Percentiles rank a stretch among this genome's conserved stretches.
Conservation (phyloP, 2,113 vertebrate species). For the Elanus axillaris region DNA sequence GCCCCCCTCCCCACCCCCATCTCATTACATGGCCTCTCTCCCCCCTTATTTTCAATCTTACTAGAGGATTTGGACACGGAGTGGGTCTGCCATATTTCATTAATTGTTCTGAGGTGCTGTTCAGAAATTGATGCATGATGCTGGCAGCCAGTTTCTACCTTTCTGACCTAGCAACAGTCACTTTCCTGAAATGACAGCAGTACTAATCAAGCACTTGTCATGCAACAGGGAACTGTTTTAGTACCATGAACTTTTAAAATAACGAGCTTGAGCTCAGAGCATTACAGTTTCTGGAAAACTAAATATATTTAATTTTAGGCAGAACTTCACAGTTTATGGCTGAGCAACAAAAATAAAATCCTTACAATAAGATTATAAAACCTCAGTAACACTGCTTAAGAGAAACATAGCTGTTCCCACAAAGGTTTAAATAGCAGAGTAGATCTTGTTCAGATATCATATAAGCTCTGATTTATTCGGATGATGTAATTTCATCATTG, state of each 20-base stretch:
- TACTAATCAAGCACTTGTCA: not conserved
- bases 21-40: not conserved
- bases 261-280: not conserved
- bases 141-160: not conserved
- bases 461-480: not conserved
- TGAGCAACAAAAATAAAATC: not conserved
- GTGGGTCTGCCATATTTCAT: fast-evolving
- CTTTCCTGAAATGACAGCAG: not conserved
- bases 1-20: not conserved
- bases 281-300: not conserved
- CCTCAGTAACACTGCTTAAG: not conserved
- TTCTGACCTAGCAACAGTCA: not conserved
- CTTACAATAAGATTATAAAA: not conserved
- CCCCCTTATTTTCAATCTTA: not conserved
- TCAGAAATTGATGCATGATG: not conserved
- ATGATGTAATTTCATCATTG: not conserved
- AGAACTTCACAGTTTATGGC: not conserved
- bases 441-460: not conserved
- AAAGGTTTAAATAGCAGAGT: too few relatives aligned
- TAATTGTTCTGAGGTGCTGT: not conserved
- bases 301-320: not conserved
- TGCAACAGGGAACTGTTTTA: not conserved
- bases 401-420: fast-evolving
- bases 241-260: not conserved
- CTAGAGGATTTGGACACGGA: not conserved